Percentiles rank a stretch among this genome's conserved stretches.
These are phyloP conservation scores for Amphiprion percula DNA, from an alignment of 2,113 vertebrate genomes.

Conservation along the genomic window DNA sequence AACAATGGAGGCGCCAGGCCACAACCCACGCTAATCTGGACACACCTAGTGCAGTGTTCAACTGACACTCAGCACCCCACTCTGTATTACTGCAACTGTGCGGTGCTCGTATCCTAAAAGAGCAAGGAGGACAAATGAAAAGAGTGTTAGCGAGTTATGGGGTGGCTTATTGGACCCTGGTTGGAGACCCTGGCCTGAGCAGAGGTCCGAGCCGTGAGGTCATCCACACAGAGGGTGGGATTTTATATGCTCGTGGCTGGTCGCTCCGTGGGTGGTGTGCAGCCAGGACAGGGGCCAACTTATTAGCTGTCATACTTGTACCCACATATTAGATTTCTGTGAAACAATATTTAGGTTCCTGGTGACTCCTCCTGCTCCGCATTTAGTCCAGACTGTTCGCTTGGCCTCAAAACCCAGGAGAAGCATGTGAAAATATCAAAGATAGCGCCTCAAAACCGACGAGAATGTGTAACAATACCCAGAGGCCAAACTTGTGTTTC, in stretches of 20 bases:
- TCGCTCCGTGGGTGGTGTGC: conserved; percentile 75
- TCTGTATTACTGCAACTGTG: conserved; percentile 42
- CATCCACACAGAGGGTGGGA: conserved; percentile 61
- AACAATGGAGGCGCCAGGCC: conserved; percentile 76
- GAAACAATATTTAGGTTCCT: conserved; percentile 81
- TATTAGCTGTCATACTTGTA: conserved; percentile 80
- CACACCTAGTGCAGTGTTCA: conserved; percentile 63
- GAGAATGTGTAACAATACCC: conserved; percentile 70
- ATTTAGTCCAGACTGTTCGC: conserved; percentile 59
- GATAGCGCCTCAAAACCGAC: conserved; percentile 60
- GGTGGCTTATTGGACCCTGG: conserved; percentile 59
- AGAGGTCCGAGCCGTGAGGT: conserved; percentile 60
- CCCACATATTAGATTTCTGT: conserved; percentile 77
- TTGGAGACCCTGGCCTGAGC: conserved; percentile 47
- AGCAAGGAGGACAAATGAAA: conserved; percentile 47
- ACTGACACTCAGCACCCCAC: conserved; percentile 28
- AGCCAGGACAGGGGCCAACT: conserved; percentile 56
- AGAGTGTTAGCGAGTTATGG: conserved; percentile 48
- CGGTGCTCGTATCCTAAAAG: conserved; percentile 22
- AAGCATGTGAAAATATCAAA: conserved; percentile 71
- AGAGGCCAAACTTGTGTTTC: conserved; percentile 52
- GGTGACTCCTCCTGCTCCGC: conserved; percentile 59
- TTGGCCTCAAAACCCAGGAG: conserved; percentile 49
- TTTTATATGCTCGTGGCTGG: conserved; percentile 48
- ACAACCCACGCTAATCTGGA: conserved; percentile 63